Percentiles rank a stretch among this genome's conserved stretches.
Conservation (phyloP, 2,888 invertebrate genomes). For the Hemistola chrysoprasaria region DNA sequence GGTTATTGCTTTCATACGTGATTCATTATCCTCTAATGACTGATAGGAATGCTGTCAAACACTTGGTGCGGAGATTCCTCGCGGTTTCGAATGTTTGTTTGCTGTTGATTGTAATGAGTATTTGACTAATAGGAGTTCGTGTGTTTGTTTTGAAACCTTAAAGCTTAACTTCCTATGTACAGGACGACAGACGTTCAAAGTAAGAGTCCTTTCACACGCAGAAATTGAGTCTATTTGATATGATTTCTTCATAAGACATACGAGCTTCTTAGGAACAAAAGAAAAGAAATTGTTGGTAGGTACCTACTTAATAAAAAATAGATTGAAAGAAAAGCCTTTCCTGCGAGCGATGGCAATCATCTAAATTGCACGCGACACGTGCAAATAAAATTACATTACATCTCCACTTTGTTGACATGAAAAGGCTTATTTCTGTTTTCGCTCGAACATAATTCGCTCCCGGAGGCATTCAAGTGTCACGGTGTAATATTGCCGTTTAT, state of each 20-base stretch:
- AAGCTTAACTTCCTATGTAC: no score
- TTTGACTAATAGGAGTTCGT: constrained; percentile 11
- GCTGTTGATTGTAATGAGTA: constrained; percentile 19
- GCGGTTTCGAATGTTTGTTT: constrained; percentile 16
- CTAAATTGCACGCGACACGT: constrained; percentile 26
- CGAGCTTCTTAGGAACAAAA: constrained; percentile 3
- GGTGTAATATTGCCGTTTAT: constrained; percentile 51
- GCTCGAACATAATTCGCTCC: constrained; percentile 37
- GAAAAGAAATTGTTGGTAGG: constrained; percentile 9
- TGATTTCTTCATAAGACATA: neutral
- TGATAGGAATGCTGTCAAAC: constrained; percentile 18
- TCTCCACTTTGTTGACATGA: constrained; percentile 33
- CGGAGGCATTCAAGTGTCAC: constrained; percentile 42
- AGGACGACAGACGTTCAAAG: no score
- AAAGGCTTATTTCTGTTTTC: constrained; percentile 24
- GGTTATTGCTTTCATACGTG: constrained; percentile 32
- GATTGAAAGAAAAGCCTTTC: constrained; percentile 15
- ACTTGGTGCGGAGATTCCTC: constrained; percentile 20
- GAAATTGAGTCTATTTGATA: no score
- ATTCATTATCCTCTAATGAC: constrained; percentile 29
- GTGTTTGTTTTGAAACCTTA: constrained; percentile 10
- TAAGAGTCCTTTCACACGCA: no score
- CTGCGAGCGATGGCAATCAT: constrained; percentile 31
- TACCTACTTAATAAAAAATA: constrained; percentile 6
- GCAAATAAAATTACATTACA: constrained; percentile 33